Conservation (phyloP, 37 sponge, comb jelly and placozoan genomes). For the Oscarella lobularis region DNA sequence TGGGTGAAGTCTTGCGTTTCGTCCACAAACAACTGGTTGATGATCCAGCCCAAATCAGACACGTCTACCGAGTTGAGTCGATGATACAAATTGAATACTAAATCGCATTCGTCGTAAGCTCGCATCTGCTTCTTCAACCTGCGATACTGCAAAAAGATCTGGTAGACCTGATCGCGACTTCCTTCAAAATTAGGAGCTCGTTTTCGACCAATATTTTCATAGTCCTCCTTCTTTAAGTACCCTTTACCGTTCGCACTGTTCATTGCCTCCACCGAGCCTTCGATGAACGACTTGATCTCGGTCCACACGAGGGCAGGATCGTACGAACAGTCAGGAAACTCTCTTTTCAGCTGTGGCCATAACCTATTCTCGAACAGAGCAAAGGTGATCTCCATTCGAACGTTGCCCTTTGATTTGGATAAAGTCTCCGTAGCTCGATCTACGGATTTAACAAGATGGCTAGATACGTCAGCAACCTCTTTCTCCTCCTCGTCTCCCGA, state of each 20-base stretch:
- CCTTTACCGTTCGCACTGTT: conserved; percentile 7
- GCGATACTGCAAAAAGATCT: background rate
- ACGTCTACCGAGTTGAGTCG: conserved; percentile 2
- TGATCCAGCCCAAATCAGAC: background rate
- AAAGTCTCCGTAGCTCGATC: background rate
- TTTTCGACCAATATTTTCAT: conserved; percentile 38
- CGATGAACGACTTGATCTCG: conserved; percentile 71
- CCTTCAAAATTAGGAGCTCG: conserved; percentile 38
- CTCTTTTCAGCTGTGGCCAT: background rate
- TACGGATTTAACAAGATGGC: background rate
- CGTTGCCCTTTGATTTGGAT: too few relatives aligned
- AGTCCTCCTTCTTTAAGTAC: conserved; percentile 31
- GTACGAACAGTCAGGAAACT: background rate
- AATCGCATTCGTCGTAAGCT: conserved; percentile 19
- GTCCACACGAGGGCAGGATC: conserved; percentile 66
- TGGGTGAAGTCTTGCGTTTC: conserved; percentile 34
- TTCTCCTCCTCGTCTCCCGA: background rate
- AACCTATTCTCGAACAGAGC: background rate
- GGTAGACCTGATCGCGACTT: background rate
- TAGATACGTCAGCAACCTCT: background rate
- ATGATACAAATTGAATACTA: conserved; percentile 6
- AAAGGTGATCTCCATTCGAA: background rate
- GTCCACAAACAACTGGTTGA: conserved; percentile 21
- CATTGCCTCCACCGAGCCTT: conserved; percentile 56
- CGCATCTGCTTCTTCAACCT: background rate